phyloP scores from a whole-genome alignment of 2,797 vertebrate species.

The Poeciliopsis turneri region DNA sequence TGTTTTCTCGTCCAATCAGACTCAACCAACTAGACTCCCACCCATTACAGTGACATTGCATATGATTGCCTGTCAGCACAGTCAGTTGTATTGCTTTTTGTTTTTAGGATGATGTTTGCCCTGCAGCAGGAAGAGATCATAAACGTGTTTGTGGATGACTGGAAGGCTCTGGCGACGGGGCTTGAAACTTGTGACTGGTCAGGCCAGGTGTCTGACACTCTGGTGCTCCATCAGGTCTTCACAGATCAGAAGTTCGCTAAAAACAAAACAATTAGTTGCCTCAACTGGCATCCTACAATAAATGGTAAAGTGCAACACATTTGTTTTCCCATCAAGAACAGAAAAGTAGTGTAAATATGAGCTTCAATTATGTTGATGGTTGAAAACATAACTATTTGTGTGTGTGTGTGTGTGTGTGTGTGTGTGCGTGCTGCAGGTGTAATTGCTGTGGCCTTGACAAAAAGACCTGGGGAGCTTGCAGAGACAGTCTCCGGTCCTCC shows the following conservation, averaged over 20 bases:
- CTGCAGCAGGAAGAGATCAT: constrained; percentile 90
- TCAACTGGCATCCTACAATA: constrained; percentile 91
- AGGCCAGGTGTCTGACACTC: constrained; percentile 26
- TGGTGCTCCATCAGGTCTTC: constrained; percentile 85
- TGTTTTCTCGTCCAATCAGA: not conserved
- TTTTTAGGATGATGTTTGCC: constrained; percentile 83
- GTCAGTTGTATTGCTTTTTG: not conserved
- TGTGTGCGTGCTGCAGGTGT: constrained; percentile 78
- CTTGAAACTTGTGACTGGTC: constrained; percentile 63
- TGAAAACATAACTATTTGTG: not conserved
- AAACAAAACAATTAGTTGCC: constrained; percentile 84
- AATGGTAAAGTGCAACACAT: constrained; percentile 73
- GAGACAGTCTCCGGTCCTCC: constrained; percentile 74
- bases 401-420: too few species aligned
- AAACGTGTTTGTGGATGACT: constrained; percentile 87
- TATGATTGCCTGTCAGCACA: not conserved
- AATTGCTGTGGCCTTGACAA: constrained; percentile 84
- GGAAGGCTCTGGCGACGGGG: constrained; percentile 71
- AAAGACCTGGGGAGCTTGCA: constrained; percentile 74
- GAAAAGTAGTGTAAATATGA: not conserved
- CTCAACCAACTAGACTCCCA: not conserved
- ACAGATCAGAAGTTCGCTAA: constrained; percentile 81
- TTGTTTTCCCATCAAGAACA: not conserved
- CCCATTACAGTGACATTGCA: not conserved
- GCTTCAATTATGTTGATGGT: not conserved